Conservation (phyloP, 2,113 vertebrate genomes). For the Trematomus loennbergii region DNA sequence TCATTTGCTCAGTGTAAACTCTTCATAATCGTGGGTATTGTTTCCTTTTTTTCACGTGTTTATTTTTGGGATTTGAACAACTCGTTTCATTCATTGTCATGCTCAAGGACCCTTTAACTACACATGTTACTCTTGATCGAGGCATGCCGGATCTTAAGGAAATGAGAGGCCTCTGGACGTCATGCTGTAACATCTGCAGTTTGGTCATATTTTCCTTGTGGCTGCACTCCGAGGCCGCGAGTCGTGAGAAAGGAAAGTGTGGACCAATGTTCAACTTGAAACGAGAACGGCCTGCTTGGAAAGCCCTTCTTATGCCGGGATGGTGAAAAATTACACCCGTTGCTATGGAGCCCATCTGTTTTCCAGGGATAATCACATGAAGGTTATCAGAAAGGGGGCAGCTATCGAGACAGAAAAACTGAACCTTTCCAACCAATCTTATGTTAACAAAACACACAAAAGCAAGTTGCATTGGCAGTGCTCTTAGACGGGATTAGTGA, state of each 20-base stretch:
- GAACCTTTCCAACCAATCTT: conserved; percentile 23
- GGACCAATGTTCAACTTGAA: conserved; percentile 40
- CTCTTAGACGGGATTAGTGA: conserved; percentile 1
- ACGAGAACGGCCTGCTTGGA: conserved; percentile 11
- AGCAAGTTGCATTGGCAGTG: not conserved
- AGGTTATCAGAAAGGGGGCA: conserved; percentile 29
- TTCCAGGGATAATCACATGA: conserved; percentile 46
- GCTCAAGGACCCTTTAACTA: conserved; percentile 15
- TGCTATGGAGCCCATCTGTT: conserved; percentile 67
- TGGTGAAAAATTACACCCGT: conserved; percentile 53
- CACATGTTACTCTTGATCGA: not conserved
- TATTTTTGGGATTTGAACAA: no score
- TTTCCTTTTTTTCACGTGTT: no score
- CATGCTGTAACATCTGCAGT: not conserved
- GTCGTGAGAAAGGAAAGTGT: conserved; percentile 13
- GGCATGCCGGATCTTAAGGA: not conserved
- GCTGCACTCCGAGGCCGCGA: not conserved
- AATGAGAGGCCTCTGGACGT: not conserved
- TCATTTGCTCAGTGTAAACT: no score
- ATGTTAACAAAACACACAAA: conserved; percentile 27
- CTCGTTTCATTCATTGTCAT: not conserved
- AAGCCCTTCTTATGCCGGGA: conserved; percentile 5
- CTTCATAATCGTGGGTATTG: no score
- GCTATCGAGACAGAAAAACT: not conserved
- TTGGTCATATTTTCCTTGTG: conserved; percentile 12